A percentile compares a stretch with the other conserved stretches of the same genome.
Conservation (phyloP, 1,140 invertebrate species). For the Pinna nobilis region DNA sequence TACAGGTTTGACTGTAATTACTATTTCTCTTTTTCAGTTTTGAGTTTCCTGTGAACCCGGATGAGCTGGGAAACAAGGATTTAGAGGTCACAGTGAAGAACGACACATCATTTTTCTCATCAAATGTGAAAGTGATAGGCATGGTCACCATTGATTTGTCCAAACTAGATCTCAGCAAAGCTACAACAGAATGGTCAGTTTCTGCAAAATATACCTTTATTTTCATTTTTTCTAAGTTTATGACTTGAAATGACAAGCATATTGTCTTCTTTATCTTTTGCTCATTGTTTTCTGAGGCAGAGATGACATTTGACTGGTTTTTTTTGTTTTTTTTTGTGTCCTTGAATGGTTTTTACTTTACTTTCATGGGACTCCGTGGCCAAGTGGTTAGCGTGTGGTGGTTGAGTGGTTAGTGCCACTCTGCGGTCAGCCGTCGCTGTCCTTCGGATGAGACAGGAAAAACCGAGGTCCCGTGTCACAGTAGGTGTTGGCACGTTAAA, state of each 20-base stretch:
- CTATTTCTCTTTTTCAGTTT: constrained; percentile 57
- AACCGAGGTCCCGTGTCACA: no score
- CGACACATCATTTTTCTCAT: constrained; percentile 66
- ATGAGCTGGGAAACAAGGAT: constrained; percentile 52
- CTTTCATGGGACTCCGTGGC: not conserved
- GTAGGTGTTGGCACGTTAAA: no score
- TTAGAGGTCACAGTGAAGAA: constrained; percentile 71
- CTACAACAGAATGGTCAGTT: constrained; percentile 69
- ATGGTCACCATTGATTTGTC: constrained; percentile 59
- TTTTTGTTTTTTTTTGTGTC: not conserved
- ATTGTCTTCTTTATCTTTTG: no score
- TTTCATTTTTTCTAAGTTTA: no score
- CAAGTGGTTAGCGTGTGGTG: no score
- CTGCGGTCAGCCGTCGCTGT: no score
- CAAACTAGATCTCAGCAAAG: constrained; percentile 60
- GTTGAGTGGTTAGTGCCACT: no score
- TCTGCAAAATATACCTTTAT: not conserved
- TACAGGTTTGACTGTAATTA: no score
- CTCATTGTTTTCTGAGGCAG: no score
- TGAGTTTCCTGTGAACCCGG: constrained; percentile 64
- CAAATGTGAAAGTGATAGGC: constrained; percentile 65
- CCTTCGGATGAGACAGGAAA: no score
- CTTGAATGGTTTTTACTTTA: not conserved
- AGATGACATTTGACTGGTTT: not conserved
- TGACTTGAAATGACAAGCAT: no score